Base-by-base conservation (phyloP, 2,113 vertebrate genomes). In the Hassar affinis region DNA sequence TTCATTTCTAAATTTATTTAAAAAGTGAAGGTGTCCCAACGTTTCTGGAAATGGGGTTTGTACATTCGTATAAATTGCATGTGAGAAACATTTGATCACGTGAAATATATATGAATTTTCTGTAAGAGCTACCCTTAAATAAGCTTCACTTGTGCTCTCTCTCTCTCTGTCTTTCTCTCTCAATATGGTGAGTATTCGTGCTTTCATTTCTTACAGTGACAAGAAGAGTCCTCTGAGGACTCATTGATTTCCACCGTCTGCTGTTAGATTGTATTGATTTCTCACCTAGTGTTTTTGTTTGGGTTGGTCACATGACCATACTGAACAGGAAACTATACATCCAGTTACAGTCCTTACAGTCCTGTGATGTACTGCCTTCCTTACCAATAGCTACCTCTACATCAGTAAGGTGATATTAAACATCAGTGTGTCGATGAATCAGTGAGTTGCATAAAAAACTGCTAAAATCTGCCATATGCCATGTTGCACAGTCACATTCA, bases 241-340 rank as follows among this genome's bases (percentile, higher is more conserved):
- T 35, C 75, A 79, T 25, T 75, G 76, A 83, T 80, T 33, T 68
- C 9, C n/a, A 59, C 74, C 33, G 33, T 56, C 56, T 4, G 35
- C 66, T 68, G 56, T 68, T 68, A 69, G 69, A 30, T 71, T 64
- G 27, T 71, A 61, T 80, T 77, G 27, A 80, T 81, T 69, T 86
- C 51, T 79, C 10, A 38, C 27, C 22, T 66, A 20, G 33, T 85
- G 52, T 61, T 85, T 85, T 81, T 68, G 61, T 81, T 81, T 56
- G 18, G 59, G 61, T 22, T 66, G 56, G 25, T 51, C 71, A 68
- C 71, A 47, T 35, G 71, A 51, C 15, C 8, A 52, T 33, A 25
- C 42, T 68, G 47, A 17, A 38, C 33, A 51, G 75, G 5, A 33
- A 18, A 54, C 11, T 15, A 14, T 35, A 45, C 71, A 56, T 56